Conservation (phyloP, 2,888 invertebrate genomes). For the Neoaliturus tenellus region DNA sequence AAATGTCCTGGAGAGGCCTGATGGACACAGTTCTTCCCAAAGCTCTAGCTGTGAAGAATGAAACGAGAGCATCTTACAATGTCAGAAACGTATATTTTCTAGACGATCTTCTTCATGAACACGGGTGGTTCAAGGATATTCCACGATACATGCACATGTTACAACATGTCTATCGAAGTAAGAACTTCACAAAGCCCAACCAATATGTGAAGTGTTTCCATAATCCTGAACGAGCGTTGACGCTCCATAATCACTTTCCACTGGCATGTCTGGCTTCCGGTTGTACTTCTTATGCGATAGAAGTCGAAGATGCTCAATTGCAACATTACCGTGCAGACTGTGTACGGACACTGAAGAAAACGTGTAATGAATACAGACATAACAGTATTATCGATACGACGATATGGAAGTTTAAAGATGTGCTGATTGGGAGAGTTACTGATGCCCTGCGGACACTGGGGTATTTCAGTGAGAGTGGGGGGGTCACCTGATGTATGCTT, state of each 20-base stretch:
- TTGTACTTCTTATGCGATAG: slow-evolving; percentile 90
- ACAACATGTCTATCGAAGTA: slow-evolving; percentile 92
- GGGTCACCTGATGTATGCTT: slow-evolving; percentile 32
- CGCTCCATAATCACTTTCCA: slow-evolving; percentile 95
- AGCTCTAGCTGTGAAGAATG: slow-evolving; percentile 80
- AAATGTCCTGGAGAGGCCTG: slow-evolving; percentile 83
- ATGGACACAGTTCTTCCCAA: slow-evolving; percentile 84
- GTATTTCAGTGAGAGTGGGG: slow-evolving; percentile 74
- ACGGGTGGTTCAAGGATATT: slow-evolving; percentile 87
- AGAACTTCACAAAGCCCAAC: slow-evolving; percentile 94
- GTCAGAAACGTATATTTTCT: slow-evolving; percentile 95
- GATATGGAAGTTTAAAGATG: slow-evolving; percentile 91
- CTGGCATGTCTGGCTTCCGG: slow-evolving; percentile 87
- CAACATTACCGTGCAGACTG: slow-evolving; percentile 97
- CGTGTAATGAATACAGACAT: slow-evolving; percentile 88
- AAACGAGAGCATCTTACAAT: slow-evolving; percentile 87
- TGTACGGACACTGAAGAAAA: slow-evolving; percentile 89
- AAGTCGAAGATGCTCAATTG: slow-evolving; percentile 88
- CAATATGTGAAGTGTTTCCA: slow-evolving; percentile 97
- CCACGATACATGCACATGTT: slow-evolving; percentile 94
- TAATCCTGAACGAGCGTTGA: slow-evolving; percentile 91
- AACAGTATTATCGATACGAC: slow-evolving; percentile 89
- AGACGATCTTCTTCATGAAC: slow-evolving; percentile 88
- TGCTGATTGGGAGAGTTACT: slow-evolving; percentile 82
- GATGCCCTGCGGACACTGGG: slow-evolving; percentile 83